phyloP scores from a whole-genome alignment of 2,888 invertebrate species.

The Autographa gamma region DNA sequence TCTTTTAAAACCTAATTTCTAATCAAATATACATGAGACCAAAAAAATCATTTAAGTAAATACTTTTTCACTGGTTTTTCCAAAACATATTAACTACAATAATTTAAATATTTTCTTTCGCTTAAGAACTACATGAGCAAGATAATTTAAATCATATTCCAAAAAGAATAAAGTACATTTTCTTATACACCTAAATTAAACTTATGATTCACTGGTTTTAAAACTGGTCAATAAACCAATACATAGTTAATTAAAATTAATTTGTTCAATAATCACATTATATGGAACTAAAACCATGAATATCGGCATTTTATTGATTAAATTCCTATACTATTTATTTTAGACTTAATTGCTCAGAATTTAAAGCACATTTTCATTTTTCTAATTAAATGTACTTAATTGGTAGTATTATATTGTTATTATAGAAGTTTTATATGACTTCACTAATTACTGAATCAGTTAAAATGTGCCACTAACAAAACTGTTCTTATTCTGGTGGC shows the following conservation, averaged over 20 bases:
- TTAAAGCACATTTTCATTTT: neutral
- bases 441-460: neutral
- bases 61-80: slow-evolving; percentile 27
- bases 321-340: neutral
- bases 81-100: neutral
- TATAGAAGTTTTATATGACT: neutral
- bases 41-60: slow-evolving; percentile 16
- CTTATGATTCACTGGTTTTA: neutral
- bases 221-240: slow-evolving; percentile 9
- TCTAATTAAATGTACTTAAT: neutral
- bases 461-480: neutral
- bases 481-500: neutral
- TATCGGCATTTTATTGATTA: slow-evolving; percentile 2
- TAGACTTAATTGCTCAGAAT: neutral
- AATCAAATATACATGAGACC: slow-evolving; percentile 19
- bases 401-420: neutral
- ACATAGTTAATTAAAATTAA: neutral
- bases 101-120: neutral
- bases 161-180: slow-evolving; percentile 24
- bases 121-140: slow-evolving; percentile 27
- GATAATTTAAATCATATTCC: slow-evolving; percentile 18
- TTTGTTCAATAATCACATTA: slow-evolving; percentile 2
- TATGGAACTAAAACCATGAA: neutral
- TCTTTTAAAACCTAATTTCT: neutral
- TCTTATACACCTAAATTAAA: slow-evolving; percentile 4